Percentiles rank a stretch among this genome's conserved stretches.
phyloP scores from a whole-genome alignment of 1,140 invertebrate species.

The Epicauta chinensis region DNA sequence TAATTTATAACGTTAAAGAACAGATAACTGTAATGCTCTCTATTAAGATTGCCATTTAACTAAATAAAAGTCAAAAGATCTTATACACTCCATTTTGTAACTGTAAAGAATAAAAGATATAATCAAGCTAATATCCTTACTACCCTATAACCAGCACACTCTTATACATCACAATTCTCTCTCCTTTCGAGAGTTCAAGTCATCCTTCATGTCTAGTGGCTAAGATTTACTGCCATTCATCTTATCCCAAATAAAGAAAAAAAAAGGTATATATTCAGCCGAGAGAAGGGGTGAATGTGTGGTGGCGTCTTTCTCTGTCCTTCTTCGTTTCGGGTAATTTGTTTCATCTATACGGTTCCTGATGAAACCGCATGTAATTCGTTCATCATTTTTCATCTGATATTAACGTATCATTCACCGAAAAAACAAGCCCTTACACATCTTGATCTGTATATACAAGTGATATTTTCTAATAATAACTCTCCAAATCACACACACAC shows the following conservation, averaged over 20 bases:
- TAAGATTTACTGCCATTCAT: slow-evolving; percentile 34
- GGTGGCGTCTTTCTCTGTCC: slow-evolving; percentile 10
- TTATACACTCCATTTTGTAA: slow-evolving; percentile 16
- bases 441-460: too few species aligned
- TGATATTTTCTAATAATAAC: too few species aligned
- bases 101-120: slow-evolving; percentile 27
- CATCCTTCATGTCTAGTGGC: slow-evolving; percentile 30
- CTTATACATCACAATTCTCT: slow-evolving; percentile 20
- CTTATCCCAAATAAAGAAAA: slow-evolving; percentile 27
- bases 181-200: slow-evolving; percentile 25
- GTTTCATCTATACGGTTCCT: slow-evolving; percentile 9
- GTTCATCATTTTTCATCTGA: too few species aligned
- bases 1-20: too few species aligned
- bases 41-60: too few species aligned
- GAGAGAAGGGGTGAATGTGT: too few species aligned
- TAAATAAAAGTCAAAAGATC: slow-evolving; percentile 1
- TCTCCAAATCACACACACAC: too few species aligned
- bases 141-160: slow-evolving; percentile 4
- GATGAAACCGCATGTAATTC: slow-evolving; percentile 8
- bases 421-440: too few species aligned
- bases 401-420: too few species aligned
- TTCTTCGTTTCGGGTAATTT: slow-evolving; percentile 16
- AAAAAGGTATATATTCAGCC: not conserved
- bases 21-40: too few species aligned
- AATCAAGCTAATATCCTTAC: slow-evolving; percentile 24